Percentiles rank a stretch among this genome's conserved stretches.
Conservation (phyloP, 2,113 vertebrate genomes). For the Saguinus midas region DNA sequence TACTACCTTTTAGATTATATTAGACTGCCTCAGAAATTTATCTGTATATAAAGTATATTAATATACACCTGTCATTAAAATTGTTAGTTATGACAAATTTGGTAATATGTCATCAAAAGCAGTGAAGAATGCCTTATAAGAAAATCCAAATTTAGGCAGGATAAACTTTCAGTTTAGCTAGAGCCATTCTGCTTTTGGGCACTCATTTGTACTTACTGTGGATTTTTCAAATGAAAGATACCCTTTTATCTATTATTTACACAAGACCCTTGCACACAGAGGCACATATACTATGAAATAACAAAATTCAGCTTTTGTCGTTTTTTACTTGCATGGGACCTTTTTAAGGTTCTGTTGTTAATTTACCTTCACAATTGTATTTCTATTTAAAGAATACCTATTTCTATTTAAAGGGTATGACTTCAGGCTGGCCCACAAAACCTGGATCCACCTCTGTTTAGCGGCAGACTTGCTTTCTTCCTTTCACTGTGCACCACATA, state of each 20-base stretch:
- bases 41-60: background rate
- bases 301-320: background rate
- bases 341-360: background rate
- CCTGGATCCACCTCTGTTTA: background rate
- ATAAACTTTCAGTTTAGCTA: background rate
- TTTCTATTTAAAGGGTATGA: background rate
- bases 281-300: background rate
- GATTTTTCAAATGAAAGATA: background rate
- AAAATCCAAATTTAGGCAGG: background rate
- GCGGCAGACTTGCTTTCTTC: background rate
- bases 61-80: background rate
- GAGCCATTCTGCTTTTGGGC: background rate
- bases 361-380: background rate
- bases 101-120: background rate
- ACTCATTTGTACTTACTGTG: background rate
- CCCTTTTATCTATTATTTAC: background rate
- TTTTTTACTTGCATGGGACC: background rate
- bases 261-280: background rate
- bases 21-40: background rate
- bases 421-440: background rate
- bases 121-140: background rate
- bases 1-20: background rate
- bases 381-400: background rate
- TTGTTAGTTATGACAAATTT: background rate
- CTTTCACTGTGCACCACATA: fast-evolving